Evolutionary conservation across 1,140 invertebrate species (phyloP).

Genomic region (Drosophila cardini): DNA sequence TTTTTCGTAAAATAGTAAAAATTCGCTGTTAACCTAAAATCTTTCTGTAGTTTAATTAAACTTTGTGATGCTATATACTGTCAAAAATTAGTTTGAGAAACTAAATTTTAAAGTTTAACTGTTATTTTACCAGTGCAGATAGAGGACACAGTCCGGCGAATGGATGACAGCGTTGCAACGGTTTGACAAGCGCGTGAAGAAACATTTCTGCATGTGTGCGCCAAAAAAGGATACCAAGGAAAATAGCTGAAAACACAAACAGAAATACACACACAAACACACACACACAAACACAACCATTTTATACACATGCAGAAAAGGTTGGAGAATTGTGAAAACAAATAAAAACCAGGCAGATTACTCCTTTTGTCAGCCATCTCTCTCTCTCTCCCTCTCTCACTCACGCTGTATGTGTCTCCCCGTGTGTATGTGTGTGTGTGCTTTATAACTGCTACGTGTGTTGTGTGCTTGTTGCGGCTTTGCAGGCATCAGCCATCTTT

Average conservation of each 20-base stretch:
- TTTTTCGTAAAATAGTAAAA: too few relatives aligned
- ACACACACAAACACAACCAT: conserved; percentile 28
- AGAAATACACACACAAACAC: conserved; percentile 23
- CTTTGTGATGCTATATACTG: too few relatives aligned
- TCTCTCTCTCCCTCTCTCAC: background rate
- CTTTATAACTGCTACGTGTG: conserved; percentile 72
- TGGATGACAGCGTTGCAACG: conserved; percentile 77
- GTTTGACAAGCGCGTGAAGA: conserved; percentile 81
- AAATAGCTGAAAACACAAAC: conserved; percentile 58
- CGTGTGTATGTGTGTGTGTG: conserved; percentile 17
- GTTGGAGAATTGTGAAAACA: conserved; percentile 69
- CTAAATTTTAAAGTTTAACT: too few relatives aligned
- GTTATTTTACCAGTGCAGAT: too few relatives aligned
- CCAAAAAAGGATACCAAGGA: conserved; percentile 43
- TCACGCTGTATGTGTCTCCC: background rate
- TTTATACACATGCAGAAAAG: conserved; percentile 42
- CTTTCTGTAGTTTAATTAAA: too few relatives aligned
- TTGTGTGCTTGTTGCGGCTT: conserved; percentile 67
- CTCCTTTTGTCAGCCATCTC: conserved; percentile 22
- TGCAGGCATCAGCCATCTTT: conserved; percentile 79
- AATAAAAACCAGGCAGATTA: conserved; percentile 67
- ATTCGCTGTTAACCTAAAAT: too few relatives aligned
- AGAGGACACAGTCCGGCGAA: conserved; percentile 37
- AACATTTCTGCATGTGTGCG: conserved; percentile 77
- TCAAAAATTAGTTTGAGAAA: too few relatives aligned